phyloP scores from a whole-genome alignment of 2,797 vertebrate species.

The Zalophus californianus region DNA sequence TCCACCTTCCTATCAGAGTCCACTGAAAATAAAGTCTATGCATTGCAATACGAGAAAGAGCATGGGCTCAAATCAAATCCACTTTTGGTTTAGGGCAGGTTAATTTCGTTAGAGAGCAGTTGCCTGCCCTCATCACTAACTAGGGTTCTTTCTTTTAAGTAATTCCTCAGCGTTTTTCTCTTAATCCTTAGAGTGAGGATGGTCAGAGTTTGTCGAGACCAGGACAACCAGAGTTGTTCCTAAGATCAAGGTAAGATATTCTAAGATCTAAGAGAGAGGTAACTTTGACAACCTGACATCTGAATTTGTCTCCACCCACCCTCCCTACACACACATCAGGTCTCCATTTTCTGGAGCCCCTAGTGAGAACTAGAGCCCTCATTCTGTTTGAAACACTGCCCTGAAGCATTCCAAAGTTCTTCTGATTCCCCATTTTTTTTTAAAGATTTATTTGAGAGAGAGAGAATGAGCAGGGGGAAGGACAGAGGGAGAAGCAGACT shows the following conservation, averaged over 20 bases:
- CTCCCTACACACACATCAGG: background rate
- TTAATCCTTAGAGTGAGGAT: background rate
- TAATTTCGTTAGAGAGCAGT: background rate
- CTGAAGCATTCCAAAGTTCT: conserved; percentile 45
- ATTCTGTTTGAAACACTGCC: background rate
- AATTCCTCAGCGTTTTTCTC: background rate
- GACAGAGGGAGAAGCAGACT: background rate
- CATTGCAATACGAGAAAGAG: background rate
- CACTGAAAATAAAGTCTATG: background rate
- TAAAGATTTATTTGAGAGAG: background rate
- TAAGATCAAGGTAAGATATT: background rate
- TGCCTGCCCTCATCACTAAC: background rate
- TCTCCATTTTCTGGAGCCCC: background rate
- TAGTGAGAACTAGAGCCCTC: background rate
- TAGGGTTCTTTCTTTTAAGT: background rate
- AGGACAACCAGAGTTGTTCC: background rate
- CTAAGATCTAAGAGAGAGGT: background rate
- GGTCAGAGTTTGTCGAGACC: background rate
- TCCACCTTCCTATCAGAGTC: background rate
- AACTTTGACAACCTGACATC: background rate
- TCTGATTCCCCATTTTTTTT: conserved; percentile 38
- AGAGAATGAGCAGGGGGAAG: background rate
- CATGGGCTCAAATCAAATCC: background rate
- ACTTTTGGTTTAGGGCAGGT: background rate
- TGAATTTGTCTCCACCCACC: background rate